phyloP scores from a whole-genome alignment of 2,888 invertebrate species.

The Apamea epomidion region DNA sequence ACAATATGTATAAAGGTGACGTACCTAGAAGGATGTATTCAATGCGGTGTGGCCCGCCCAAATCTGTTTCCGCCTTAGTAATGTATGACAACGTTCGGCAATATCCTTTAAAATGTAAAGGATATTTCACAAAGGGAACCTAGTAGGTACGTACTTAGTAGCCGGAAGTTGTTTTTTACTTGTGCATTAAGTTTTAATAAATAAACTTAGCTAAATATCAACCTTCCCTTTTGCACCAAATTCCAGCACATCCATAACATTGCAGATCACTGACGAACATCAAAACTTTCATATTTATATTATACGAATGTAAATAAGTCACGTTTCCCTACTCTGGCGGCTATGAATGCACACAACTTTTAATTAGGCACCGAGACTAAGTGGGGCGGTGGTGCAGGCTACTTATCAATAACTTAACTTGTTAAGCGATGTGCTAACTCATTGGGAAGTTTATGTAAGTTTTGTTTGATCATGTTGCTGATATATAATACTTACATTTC shows the following conservation, averaged over 20 bases:
- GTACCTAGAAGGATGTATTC: background rate
- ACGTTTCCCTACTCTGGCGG: background rate
- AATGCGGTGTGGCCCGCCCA: background rate
- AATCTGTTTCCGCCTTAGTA: background rate
- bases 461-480: background rate
- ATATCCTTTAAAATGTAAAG: constrained; percentile 1
- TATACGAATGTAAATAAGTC: constrained; percentile 35
- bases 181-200: too few relatives aligned
- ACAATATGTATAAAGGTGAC: background rate
- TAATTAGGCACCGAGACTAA: constrained; percentile 46
- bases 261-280: background rate
- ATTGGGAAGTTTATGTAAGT: background rate
- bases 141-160: too few relatives aligned
- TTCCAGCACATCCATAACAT: constrained; percentile 2
- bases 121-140: constrained; percentile 7
- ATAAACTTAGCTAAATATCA: too few relatives aligned
- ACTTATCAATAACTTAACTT: constrained; percentile 34
- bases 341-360: constrained; percentile 40
- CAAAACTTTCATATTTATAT: constrained; percentile 7
- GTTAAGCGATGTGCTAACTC: background rate
- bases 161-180: too few relatives aligned
- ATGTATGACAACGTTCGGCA: background rate
- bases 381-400: background rate
- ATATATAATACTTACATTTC: background rate
- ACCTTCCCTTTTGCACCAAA: background rate